Evolutionary conservation across 2,888 invertebrate genomes (phyloP), one percentile per base, ranked within the genome.

Genomic region (Caradrina kadenii): DNA sequence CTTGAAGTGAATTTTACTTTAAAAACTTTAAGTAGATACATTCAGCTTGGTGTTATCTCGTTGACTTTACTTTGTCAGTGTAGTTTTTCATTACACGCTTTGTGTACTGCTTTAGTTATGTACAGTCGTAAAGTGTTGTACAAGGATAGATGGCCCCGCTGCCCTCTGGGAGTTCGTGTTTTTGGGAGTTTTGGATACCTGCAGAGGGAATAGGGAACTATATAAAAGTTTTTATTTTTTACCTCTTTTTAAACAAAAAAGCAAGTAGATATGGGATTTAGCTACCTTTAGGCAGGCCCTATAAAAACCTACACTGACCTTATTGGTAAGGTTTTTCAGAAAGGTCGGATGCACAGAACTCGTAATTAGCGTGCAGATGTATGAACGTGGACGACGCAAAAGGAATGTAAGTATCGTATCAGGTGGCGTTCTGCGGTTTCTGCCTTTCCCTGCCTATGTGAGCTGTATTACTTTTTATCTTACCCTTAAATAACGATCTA

Each of bases 31-130:
- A 71, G 76, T 69, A 71, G 63, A 69, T 69, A 62, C 73, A 72
- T 78, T 70, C 69, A 77, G 63, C 65, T 84, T 76, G 48, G 55
- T 71, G 79, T 71, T 82, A 80, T 82, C 82, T 79, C 21, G 69
- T 71, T 73, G 65, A 69, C 60, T 76, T 73, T 70, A 70, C 74
- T 80, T 79, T 81, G 72, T 81, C 78, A 68, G 76, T 69, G 61
- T 61, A 74, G 63, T 74, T 79, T 81, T 79, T 72, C 73, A 72
- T 79, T 73, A 59, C 45, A 78, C 50, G 63, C 62, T 73, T 76
- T 72, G 49, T 76, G 31, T 68, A 62, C 15, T 60, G 67, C 62
- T 70, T 79, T 55, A 71, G 55, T 65, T 60, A 61, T 56, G 69
- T 73, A 59, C 71, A 76, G 52, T 58, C 50, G 73, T 73, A 55